Conservation (phyloP, 2,113 vertebrate species). For the Periophthalmus modestus region DNA sequence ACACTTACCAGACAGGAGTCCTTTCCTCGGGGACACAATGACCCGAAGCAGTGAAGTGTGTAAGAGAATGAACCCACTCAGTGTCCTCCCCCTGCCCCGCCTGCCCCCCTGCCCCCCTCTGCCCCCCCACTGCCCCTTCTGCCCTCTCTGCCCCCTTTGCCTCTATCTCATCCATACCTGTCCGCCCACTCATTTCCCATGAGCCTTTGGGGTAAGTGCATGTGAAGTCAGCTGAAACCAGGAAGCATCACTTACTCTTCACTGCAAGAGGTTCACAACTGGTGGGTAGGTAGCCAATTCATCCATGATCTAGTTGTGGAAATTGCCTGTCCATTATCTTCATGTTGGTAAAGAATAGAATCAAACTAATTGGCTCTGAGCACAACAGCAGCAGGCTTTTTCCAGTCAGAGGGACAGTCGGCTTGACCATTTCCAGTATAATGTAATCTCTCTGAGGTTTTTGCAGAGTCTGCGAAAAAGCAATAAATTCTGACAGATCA, state of each 20-base stretch:
- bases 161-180: constrained; percentile 64
- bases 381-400: neutral
- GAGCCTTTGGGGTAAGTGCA: constrained; percentile 48
- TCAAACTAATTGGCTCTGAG: neutral
- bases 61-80: constrained; percentile 34
- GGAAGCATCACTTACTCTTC: constrained; percentile 11
- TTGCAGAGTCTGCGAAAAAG: no score
- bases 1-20: neutral
- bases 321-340: no score
- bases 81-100: constrained; percentile 14
- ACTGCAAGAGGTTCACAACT: constrained; percentile 6
- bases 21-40: constrained; percentile 3
- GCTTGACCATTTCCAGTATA: neutral
- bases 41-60: constrained; percentile 26
- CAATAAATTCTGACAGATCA: no score
- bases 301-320: no score
- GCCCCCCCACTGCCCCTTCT: no score
- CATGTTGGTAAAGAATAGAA: neutral
- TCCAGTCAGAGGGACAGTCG: constrained; percentile 6
- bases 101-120: constrained; percentile 2
- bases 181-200: constrained; percentile 68
- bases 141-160: constrained; percentile 8
- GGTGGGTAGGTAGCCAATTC: neutral
- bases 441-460: no score
- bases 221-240: constrained; percentile 49